These are phyloP conservation scores for Schizothorax lantsangensis DNA, from an alignment of 2,797 vertebrate genomes.

Conservation along the genomic window DNA sequence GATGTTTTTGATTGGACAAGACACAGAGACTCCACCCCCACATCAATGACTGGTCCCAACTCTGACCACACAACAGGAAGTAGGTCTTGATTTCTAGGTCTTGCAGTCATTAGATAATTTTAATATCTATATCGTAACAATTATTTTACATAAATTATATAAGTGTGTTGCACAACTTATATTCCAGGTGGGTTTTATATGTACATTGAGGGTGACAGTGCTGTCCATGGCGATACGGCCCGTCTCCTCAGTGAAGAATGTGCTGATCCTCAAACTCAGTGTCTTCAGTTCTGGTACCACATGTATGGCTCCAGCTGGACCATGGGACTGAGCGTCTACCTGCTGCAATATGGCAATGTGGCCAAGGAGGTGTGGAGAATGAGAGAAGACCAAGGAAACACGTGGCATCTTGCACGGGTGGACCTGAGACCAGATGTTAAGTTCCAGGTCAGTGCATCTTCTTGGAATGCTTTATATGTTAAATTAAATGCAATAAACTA, in stretches of 20 bases:
- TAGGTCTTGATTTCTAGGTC: slow-evolving; percentile 9
- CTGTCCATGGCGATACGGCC: slow-evolving; percentile 69
- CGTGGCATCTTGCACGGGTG: slow-evolving; percentile 74
- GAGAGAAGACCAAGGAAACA: slow-evolving; percentile 74
- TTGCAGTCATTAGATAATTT: neutral
- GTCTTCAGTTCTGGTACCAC: slow-evolving; percentile 83
- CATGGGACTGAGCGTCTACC: slow-evolving; percentile 77
- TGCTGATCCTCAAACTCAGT: slow-evolving; percentile 69
- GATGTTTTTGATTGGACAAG: slow-evolving; percentile 80
- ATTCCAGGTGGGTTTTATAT: slow-evolving; percentile 74
- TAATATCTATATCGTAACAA: neutral
- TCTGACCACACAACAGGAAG: slow-evolving; percentile 77
- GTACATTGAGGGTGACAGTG: slow-evolving; percentile 74
- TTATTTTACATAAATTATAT: neutral
- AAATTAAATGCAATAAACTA: too few species aligned
- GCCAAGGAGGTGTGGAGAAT: slow-evolving; percentile 66
- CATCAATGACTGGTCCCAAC: slow-evolving; percentile 72
- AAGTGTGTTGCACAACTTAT: neutral
- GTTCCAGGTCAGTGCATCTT: slow-evolving; percentile 64
- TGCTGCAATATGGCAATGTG: slow-evolving; percentile 61
- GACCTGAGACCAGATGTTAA: slow-evolving; percentile 65
- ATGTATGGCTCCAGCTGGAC: slow-evolving; percentile 77
- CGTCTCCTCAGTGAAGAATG: slow-evolving; percentile 75
- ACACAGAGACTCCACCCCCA: slow-evolving; percentile 72
- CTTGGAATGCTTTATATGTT: too few species aligned